Base-by-base conservation (phyloP, 2,888 invertebrate species). In the Drosophila nr. fundita region DNA sequence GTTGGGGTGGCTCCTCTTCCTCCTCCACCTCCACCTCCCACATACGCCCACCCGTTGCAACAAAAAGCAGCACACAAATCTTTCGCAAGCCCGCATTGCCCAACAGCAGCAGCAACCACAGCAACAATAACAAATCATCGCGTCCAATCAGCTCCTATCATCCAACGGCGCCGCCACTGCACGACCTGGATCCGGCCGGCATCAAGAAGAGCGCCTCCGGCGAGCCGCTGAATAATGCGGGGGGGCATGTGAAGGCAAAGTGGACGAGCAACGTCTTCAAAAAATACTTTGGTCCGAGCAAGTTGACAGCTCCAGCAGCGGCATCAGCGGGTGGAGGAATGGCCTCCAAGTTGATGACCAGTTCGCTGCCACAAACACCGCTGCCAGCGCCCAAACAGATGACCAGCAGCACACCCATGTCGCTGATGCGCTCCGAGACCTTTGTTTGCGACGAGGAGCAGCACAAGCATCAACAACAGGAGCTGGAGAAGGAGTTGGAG, bases 341-440 rank as follows among this genome's bases (percentile, higher is more conserved):
- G 15, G 21, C 34, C 0, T 24, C 73, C 18, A 18, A 21, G 8
- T 67, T 78, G 5, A 82, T 80, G 83, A 78, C 65, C 18, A 83
- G 73, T 58, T 85, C 86, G 2, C 30, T 77, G 69, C 80, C 84
- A 29, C 82, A 71, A 55, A 89, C 82, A 0, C 78, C 82, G n/a
- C 67, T 82, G 69, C 78, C 87, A 54, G 38, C 67, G 21, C 52
- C 86, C 68, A 65, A 82, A 76, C 71, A 42, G 61, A 45, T 85
- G 8, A 79, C 68, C 21, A 83, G 83, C 73, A 80, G 80, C 48
- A 90, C 78, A 1, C 86, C 87, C 4, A 78, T 81, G 73, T 79
- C 82, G 0, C 78, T 93, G 0, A 88, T 91, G 52, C 87, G 92
- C 7, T 93, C 93, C 34, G 92, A 93, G 42, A 93, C 93, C 4